Evolutionary conservation across 2,888 invertebrate genomes (phyloP), one percentile per base, ranked within the genome.

Genomic region (Stenodema calcarata): DNA sequence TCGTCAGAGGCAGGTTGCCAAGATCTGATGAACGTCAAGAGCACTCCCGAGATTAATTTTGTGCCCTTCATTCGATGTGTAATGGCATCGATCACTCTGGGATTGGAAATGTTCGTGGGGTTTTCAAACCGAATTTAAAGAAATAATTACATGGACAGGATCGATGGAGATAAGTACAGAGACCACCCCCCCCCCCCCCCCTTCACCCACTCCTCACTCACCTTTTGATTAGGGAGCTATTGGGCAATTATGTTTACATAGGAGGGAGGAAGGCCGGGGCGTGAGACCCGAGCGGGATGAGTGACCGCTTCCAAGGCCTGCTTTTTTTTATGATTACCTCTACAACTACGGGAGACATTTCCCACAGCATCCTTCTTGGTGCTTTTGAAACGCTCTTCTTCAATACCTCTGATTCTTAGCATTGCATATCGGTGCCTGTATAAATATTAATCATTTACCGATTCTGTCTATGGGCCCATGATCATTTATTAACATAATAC

Each of bases 271-370:
- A 70, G 44, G 84, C n/a, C 18, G 80, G 47, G 54, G 80, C 80
- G 80, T 80, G 80, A 80, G 80, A 80, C 54, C 27, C 78, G 18
- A 28, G 23, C 35, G 80, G 80, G 80, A 80, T 80, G 80, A 80
- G 50, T 80, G 80, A 80, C 80, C 80, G 80, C 47, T 44, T 54
- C 50, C 84, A 84, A 84, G 84, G 84, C 27, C 84, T 42, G 44
- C 3, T 47, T 80, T 35, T 84, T 84, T 84, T 75, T 47, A 73
- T 84, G 84, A 84, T 84, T 84, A 84, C 84, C 84, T 84, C 27
- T 84, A 84, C 84, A 84, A 80, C 80, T 80, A 84, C 84, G 84
- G 75, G 84, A 84, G 84, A 84, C 84, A 84, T 84, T 84, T 84
- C 84, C 84, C 84, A 84, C 84, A 84, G 84, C 70, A 84, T 84